Percentiles rank a stretch among this genome's conserved stretches.
These are phyloP conservation scores for Sarcophaga bullata DNA, from an alignment of 1,140 invertebrate genomes.

Conservation along the genomic window DNA sequence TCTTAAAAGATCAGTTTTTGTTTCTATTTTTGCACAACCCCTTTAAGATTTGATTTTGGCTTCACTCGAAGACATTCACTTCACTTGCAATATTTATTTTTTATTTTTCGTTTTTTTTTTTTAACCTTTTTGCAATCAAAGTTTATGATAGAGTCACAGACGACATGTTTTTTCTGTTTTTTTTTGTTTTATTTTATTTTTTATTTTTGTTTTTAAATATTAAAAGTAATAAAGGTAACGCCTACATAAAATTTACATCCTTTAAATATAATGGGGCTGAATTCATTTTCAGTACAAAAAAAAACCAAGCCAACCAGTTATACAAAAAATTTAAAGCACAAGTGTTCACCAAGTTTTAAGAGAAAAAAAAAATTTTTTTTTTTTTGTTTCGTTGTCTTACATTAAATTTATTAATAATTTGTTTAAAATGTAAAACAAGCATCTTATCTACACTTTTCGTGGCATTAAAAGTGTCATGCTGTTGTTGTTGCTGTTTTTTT, in stretches of 20 bases:
- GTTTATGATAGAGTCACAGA: not conserved
- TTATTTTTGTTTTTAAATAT: not conserved
- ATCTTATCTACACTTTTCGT: constrained; percentile 9
- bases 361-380: not conserved
- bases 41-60: too few relatives aligned
- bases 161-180: not conserved
- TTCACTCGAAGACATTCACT: too few relatives aligned
- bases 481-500: not conserved
- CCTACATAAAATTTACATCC: constrained; percentile 15
- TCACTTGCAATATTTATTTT: too few relatives aligned
- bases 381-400: not conserved
- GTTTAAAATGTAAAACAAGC: constrained; percentile 8
- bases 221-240: not conserved
- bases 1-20: too few relatives aligned
- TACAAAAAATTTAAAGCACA: not conserved
- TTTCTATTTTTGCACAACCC: too few relatives aligned
- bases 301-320: not conserved
- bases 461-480: not conserved
- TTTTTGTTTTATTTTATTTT: too few relatives aligned
- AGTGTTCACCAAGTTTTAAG: not conserved
- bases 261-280: not conserved
- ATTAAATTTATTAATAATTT: constrained; percentile 3
- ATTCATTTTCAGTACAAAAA: not conserved
- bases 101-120: not conserved
- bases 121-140: not conserved